phyloP scores from a whole-genome alignment of 2,113 vertebrate species.

The Pogona vitticeps region DNA sequence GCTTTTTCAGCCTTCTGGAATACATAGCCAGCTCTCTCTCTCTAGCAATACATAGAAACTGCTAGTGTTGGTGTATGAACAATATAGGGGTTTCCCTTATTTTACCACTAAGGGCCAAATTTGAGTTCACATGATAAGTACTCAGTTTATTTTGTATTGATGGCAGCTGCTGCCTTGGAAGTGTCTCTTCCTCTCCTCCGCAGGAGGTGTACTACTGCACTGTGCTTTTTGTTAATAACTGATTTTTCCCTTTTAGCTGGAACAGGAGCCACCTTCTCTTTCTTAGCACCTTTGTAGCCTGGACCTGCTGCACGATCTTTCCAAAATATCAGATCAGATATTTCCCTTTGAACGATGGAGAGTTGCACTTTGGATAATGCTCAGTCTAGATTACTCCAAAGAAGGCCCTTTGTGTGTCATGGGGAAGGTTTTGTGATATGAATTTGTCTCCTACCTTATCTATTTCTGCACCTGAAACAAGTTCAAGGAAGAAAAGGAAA shows the following conservation, averaged over 20 bases:
- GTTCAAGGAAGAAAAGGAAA: neutral
- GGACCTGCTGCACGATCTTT: neutral
- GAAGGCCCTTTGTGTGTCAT: neutral
- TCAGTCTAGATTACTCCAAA: neutral
- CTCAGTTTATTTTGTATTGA: neutral
- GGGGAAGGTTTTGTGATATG: neutral
- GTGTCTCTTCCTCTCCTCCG: constrained; percentile 1
- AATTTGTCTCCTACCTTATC: neutral
- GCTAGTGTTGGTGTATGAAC: constrained; percentile 12
- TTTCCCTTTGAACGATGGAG: neutral
- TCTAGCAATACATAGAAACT: constrained; percentile 38
- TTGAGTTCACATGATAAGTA: neutral
- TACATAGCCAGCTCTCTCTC: constrained; percentile 38
- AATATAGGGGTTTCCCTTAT: constrained; percentile 1
- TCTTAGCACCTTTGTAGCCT: constrained; percentile 6
- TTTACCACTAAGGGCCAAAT: constrained; percentile 4
- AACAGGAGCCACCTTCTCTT: neutral
- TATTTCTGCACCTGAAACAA: neutral
- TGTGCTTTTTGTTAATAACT: constrained; percentile 16
- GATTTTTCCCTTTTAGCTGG: constrained; percentile 12
- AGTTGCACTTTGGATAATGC: neutral
- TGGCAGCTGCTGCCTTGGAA: constrained; percentile 19
- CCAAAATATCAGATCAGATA: neutral
- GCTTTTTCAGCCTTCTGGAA: constrained; percentile 41
- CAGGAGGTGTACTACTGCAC: constrained; percentile 13